These are phyloP conservation scores for Leucoraja erinaceus DNA, from an alignment of 2,113 vertebrate species.

Conservation along the genomic window DNA sequence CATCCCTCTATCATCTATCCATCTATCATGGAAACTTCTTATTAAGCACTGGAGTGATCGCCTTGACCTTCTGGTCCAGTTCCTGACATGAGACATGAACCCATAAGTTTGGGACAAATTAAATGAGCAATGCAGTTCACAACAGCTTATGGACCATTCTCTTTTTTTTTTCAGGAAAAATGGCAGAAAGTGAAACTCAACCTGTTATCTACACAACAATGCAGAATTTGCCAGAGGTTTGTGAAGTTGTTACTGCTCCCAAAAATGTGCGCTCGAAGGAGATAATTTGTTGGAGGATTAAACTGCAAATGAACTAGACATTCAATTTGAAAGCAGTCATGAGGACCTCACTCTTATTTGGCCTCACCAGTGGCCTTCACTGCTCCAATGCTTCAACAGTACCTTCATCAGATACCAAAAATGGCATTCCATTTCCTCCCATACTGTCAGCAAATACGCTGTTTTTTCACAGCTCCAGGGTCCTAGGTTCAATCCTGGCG, in stretches of 20 bases:
- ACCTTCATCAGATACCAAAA: neutral
- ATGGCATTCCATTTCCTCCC: neutral
- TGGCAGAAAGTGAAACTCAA: neutral
- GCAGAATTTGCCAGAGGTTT: constrained; percentile 1
- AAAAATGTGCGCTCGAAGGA: no score
- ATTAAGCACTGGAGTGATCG: neutral
- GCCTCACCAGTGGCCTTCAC: neutral
- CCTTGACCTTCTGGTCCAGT: neutral
- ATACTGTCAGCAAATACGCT: neutral
- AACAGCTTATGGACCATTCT: neutral
- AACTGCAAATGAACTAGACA: neutral
- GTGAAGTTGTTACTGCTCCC: neutral
- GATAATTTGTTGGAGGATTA: neutral
- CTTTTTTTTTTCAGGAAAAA: neutral
- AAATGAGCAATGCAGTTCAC: neutral
- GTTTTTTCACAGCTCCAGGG: no score
- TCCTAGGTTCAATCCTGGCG: no score
- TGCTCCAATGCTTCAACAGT: neutral
- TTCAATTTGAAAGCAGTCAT: neutral
- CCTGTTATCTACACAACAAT: neutral
- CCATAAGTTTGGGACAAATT: neutral
- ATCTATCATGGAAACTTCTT: neutral
- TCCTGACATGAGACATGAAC: neutral
- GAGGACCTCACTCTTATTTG: neutral
- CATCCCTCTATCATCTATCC: no score